These are phyloP conservation scores for Noctua pronuba DNA, from an alignment of 2,888 invertebrate genomes.

Conservation along the genomic window DNA sequence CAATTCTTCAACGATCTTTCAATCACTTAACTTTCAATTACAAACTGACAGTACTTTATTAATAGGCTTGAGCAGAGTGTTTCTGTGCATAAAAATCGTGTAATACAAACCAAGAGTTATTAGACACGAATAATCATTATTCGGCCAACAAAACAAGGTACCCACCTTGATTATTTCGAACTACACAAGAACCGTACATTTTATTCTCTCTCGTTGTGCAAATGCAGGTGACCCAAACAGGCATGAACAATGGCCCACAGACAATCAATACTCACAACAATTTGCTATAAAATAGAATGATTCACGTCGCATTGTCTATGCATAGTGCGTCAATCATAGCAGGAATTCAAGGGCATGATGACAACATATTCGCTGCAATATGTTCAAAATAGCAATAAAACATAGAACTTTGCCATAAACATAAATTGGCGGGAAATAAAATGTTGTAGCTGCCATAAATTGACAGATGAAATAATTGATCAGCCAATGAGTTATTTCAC, in stretches of 20 bases:
- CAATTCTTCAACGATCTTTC: background rate
- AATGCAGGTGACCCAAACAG: constrained; percentile 57
- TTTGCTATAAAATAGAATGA: constrained; percentile 69
- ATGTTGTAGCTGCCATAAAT: constrained; percentile 10
- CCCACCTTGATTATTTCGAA: constrained; percentile 20
- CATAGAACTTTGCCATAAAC: constrained; percentile 51
- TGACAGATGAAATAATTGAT: background rate
- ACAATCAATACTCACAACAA: constrained; percentile 53
- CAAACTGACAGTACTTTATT: background rate
- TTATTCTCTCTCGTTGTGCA: constrained; percentile 39
- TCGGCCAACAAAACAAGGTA: constrained; percentile 29
- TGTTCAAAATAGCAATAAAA: constrained; percentile 48
- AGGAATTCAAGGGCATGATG: constrained; percentile 63
- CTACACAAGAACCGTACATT: constrained; percentile 10
- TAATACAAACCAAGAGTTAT: background rate
- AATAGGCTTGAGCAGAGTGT: background rate
- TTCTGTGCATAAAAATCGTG: background rate
- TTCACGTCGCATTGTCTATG: constrained; percentile 71
- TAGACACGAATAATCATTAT: constrained; percentile 15
- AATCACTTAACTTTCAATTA: constrained; percentile 1
- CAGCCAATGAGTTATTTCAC: background rate
- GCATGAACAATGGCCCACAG: constrained; percentile 61
- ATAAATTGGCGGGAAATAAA: constrained; percentile 41
- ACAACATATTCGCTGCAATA: constrained; percentile 51
- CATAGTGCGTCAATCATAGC: constrained; percentile 58